Percentiles rank a stretch among this genome's conserved stretches.
Conservation (phyloP, 2,888 invertebrate genomes). For the Rhagonycha fulva region DNA sequence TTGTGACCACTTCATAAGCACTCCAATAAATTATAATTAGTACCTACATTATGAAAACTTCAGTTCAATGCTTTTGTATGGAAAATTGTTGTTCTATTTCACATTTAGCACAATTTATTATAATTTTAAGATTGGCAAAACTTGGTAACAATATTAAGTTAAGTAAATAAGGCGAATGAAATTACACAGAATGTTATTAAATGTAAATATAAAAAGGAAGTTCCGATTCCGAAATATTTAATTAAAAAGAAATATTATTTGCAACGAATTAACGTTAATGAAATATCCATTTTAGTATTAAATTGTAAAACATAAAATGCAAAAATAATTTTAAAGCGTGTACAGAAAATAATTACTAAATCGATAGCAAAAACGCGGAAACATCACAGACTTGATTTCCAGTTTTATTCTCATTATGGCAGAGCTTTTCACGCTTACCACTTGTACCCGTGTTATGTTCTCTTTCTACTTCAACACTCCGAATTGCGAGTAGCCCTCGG, state of each 20-base stretch:
- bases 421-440: conserved; percentile 14
- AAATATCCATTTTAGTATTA: neutral
- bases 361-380: conserved; percentile 32
- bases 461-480: conserved; percentile 18
- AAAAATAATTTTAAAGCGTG: conserved; percentile 15
- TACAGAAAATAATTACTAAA: conserved; percentile 31
- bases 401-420: conserved; percentile 34
- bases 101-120: neutral
- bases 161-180: neutral
- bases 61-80: neutral
- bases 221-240: neutral
- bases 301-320: conserved; percentile 5
- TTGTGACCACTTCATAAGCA: neutral
- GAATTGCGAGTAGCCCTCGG: conserved; percentile 10
- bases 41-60: neutral
- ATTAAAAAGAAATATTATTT: neutral
- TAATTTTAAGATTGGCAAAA: neutral
- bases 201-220: neutral
- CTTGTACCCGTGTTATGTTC: conserved; percentile 13
- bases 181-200: neutral
- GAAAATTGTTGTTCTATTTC: neutral
- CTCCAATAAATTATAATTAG: neutral
- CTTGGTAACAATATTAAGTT: neutral
- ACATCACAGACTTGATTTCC: conserved; percentile 34
- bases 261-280: neutral